Base-by-base conservation (phyloP, 2,113 vertebrate species). In the Poeciliopsis turrubarensis region DNA sequence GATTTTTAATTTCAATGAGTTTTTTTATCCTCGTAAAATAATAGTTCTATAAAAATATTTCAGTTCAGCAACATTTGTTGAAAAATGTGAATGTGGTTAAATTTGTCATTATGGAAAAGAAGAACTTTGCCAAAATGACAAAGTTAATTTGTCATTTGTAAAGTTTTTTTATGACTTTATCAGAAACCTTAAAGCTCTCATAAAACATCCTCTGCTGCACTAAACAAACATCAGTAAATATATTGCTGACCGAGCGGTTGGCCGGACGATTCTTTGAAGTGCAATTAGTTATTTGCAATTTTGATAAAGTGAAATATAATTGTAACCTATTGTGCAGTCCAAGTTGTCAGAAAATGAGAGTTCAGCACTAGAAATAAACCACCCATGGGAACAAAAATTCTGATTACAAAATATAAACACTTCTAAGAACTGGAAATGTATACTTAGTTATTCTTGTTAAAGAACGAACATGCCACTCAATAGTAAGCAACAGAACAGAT, bases 391-490 rank as follows among this genome's bases (percentile, higher is more conserved):
- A 34, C 34, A 41, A 39, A 78, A 69, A 61, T 72, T 81, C 14
- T 51, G 1, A 71, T 51, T 32, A 3, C 27, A 79, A 78, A 66
- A 68, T 22, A 54, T 60, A 15, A 75, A 39, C 25, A 54, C 3
- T 9, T 72, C 34, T 75, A 51, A 70, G 63, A 26, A 0, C 2
- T 8, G n/a, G 27, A 29, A 61, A 78, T 77, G 37, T 15, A 66
- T 34, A 70, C 57, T 70, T 79, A 47, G 65, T 74, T 29, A 29
- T 29, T 29, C 29, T 29, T 29, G 65, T 69, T 64, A 65, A 64
- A 77, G 25, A 19, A 15, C 41, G 68, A 57, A 82, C 72, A 72
- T 71, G 32, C 27, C 37, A 29, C 63, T 44, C 25, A 34, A 54
- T 10, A 69, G 12, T 30, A 73, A 41, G 60, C 54, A 68, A 14